phyloP scores from a whole-genome alignment of 2,888 invertebrate species.

The Erebia palarica region DNA sequence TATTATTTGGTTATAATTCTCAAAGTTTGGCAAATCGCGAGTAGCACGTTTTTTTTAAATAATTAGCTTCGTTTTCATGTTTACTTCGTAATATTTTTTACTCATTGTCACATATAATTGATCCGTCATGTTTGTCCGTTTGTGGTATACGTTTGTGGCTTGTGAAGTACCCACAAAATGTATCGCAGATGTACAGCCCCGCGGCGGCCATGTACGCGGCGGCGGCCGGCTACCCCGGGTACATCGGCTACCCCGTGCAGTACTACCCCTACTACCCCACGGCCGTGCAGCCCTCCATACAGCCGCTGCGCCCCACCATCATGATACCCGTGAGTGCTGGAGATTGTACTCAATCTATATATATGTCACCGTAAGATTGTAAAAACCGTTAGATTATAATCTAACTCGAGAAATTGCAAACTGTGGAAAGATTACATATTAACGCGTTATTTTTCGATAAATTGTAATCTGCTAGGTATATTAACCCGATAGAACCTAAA shows the following conservation, averaged over 20 bases:
- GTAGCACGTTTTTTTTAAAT: too few species aligned
- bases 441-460: too few species aligned
- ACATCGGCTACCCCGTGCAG: conserved; percentile 88
- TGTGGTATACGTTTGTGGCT: conserved; percentile 16
- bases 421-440: too few species aligned
- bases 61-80: too few species aligned
- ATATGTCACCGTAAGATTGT: too few species aligned
- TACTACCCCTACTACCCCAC: conserved; percentile 90
- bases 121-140: conserved; percentile 6
- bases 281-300: conserved; percentile 84
- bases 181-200: conserved; percentile 86
- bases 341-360: too few species aligned
- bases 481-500: too few species aligned
- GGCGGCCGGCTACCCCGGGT: conserved; percentile 87
- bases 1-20: too few species aligned
- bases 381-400: too few species aligned
- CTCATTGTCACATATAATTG: not conserved
- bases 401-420: too few species aligned
- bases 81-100: not conserved
- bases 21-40: too few species aligned
- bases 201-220: conserved; percentile 86
- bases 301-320: conserved; percentile 87
- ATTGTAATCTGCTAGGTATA: too few species aligned
- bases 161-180: conserved; percentile 15
- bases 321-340: conserved; percentile 87